Evolutionary conservation across 2,113 vertebrate species (phyloP).

Genomic region (Megaceryle maxima): DNA sequence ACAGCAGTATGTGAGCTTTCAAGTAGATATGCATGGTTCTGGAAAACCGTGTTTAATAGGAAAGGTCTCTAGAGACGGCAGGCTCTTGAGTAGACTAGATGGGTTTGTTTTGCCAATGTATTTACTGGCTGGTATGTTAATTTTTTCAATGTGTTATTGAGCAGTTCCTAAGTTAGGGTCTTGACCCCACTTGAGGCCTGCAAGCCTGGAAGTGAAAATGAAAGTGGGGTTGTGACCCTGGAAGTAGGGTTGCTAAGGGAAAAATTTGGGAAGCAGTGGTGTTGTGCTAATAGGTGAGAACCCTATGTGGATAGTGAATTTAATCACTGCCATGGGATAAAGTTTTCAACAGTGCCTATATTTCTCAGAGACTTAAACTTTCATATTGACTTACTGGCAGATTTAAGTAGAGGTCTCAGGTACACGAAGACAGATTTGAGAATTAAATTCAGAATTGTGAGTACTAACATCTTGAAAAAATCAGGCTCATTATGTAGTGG

Average conservation of each 20-base stretch:
- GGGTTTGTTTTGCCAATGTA: slow-evolving; percentile 47
- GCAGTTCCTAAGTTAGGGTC: slow-evolving; percentile 36
- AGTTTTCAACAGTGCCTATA: neutral
- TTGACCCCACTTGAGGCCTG: slow-evolving; percentile 57
- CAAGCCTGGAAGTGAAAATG: slow-evolving; percentile 67
- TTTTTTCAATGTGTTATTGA: slow-evolving; percentile 63
- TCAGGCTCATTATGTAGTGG: neutral
- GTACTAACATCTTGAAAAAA: neutral
- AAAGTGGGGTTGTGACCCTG: slow-evolving; percentile 68
- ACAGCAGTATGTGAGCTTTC: neutral
- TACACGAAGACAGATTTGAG: neutral
- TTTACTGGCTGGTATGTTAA: slow-evolving; percentile 58
- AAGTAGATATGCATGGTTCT: neutral
- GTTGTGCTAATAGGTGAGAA: slow-evolving; percentile 31
- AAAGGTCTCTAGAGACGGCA: neutral
- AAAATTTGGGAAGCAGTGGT: slow-evolving; percentile 19
- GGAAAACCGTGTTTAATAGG: neutral
- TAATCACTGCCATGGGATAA: neutral
- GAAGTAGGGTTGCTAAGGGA: slow-evolving; percentile 33
- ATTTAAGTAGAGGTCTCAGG: neutral
- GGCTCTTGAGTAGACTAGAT: neutral
- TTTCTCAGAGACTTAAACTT: neutral
- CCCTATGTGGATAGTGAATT: neutral
- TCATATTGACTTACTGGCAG: neutral
- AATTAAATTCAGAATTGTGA: neutral